These are phyloP conservation scores for Drosophila borealis DNA, from an alignment of 2,888 invertebrate genomes.

Conservation along the genomic window DNA sequence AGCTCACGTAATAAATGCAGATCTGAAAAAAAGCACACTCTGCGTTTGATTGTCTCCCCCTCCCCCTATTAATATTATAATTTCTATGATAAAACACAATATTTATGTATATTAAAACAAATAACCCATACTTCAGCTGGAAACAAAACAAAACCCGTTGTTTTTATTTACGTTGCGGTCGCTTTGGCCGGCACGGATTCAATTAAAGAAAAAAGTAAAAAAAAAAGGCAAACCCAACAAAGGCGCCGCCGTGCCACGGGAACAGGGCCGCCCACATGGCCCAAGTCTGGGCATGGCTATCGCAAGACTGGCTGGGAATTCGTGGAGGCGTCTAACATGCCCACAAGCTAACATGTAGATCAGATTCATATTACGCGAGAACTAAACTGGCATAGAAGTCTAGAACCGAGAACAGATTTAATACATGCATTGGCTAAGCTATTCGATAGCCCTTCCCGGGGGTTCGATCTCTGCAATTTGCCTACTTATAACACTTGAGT, in stretches of 20 bases:
- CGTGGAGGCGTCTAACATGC: not conserved
- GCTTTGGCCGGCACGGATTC: no score
- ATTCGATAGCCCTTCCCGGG: no score
- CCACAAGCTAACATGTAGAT: not conserved
- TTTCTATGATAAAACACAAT: constrained; percentile 31
- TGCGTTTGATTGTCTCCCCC: not conserved
- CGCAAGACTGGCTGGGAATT: not conserved
- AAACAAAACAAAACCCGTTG: constrained; percentile 1
- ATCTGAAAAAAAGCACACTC: no score
- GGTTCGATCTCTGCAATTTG: no score
- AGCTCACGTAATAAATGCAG: no score
- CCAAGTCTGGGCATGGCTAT: not conserved
- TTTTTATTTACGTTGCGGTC: constrained; percentile 9
- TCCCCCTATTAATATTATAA: constrained; percentile 37
- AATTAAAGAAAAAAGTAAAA: no score
- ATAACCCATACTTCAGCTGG: constrained; percentile 12
- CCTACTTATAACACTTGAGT: no score
- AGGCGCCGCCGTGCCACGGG: not conserved
- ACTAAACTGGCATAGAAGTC: not conserved
- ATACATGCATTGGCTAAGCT: no score
- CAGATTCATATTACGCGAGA: no score
- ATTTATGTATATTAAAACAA: constrained; percentile 45
- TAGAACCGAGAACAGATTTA: not conserved
- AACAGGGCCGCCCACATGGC: not conserved
- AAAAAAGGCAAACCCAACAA: not conserved